Conservation (phyloP, 2,888 invertebrate genomes). For the Lepidonotus clava region DNA sequence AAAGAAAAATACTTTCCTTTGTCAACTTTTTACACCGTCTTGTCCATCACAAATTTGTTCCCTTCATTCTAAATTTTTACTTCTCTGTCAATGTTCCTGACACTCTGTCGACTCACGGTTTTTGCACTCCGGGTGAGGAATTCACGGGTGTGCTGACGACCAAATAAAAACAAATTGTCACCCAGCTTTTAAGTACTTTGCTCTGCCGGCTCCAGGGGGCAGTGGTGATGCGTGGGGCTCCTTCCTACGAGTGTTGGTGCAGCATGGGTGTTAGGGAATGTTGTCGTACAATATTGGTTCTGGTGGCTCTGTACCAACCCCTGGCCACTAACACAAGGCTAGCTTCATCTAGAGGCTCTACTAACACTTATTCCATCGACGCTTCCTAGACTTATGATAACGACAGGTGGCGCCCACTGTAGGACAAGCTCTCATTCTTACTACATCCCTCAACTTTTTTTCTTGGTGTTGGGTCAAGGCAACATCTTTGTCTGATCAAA, state of each 20-base stretch:
- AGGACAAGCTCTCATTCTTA: slow-evolving; percentile 44
- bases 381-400: slow-evolving; percentile 37
- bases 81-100: too few species aligned
- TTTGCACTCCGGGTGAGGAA: too few species aligned
- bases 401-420: slow-evolving; percentile 33
- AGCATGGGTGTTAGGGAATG: slow-evolving; percentile 54
- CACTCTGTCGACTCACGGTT: too few species aligned
- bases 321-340: slow-evolving; percentile 52
- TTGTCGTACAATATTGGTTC: slow-evolving; percentile 39
- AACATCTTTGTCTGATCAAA: slow-evolving; percentile 51
- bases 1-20: too few species aligned
- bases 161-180: neutral
- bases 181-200: neutral
- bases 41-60: too few species aligned
- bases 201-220: slow-evolving; percentile 21
- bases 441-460: neutral
- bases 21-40: too few species aligned
- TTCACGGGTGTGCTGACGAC: neutral
- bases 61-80: too few species aligned
- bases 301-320: slow-evolving; percentile 52
- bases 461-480: slow-evolving; percentile 41
- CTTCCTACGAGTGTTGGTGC: slow-evolving; percentile 43
- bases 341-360: slow-evolving; percentile 51
- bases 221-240: slow-evolving; percentile 49
- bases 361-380: slow-evolving; percentile 50